Conservation (phyloP, 2,113 vertebrate species). For the Myrmecobius fasciatus region DNA sequence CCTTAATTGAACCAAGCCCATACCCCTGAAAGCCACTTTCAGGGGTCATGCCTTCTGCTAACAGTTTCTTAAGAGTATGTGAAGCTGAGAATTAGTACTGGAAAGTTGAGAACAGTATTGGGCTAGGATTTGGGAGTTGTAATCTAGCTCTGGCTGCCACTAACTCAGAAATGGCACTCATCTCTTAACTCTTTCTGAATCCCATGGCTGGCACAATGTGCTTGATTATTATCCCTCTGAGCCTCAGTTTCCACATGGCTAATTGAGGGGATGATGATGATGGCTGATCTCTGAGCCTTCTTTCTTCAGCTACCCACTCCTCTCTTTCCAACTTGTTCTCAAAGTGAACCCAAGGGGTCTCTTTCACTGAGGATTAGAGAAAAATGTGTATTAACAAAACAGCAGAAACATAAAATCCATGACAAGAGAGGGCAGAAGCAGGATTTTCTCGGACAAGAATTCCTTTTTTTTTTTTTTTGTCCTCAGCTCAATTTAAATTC, state of each 20-base stretch:
- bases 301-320: neutral
- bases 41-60: neutral
- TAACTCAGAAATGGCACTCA: neutral
- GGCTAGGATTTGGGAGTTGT: neutral
- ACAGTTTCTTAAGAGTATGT: neutral
- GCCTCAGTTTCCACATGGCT: neutral
- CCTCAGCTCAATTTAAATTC: conserved; percentile 49
- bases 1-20: neutral
- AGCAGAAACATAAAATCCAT: neutral
- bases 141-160: neutral
- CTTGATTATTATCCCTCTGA: neutral
- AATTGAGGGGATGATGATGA: neutral
- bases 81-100: neutral
- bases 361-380: too few species aligned
- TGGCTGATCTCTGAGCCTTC: neutral
- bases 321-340: neutral
- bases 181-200: neutral
- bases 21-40: neutral
- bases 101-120: neutral
- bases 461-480: neutral
- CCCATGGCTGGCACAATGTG: neutral
- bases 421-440: neutral
- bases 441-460: neutral
- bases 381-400: neutral
- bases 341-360: rapidly evolving